Base-by-base conservation (phyloP, 53 echinoderm and acorn worm species). In the Echinarachnius parma region DNA sequence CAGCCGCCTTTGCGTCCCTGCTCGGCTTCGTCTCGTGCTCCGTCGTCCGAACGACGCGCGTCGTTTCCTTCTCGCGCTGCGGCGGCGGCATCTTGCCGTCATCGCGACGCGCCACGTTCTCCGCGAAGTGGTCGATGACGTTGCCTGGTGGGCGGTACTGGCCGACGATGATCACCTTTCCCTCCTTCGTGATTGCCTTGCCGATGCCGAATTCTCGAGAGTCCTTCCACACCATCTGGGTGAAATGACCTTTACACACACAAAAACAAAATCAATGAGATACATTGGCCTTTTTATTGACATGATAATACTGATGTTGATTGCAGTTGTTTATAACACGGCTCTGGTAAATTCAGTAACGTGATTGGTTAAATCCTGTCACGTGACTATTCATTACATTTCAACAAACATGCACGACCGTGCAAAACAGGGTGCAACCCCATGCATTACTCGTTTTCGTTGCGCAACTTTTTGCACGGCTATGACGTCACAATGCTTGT, bases 161-260 rank as follows among this genome's bases (percentile, higher is more conserved):
- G 5, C 85, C 98, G 19, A 92, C 91, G 25, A 92, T 60, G 62
- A 98, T 77, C 4, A 98, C 92, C 55, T 86, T 85, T 2, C 88
- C 85, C 32, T 77, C 86, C 36, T 81, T 78, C 5, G 88, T 81
- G 46, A 87, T 98, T 0, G 91, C 98, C 36, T 91, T 98, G 1
- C 91, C 98, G 42, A 98, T 85, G 31, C 98, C 98, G 31, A 98
- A 88, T 20, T 98, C 88, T 28, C 57, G 85, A 25, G 82, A 82
- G 3, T 62, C 88, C 72, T 83, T 98, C 98, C 98, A 98, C 26
- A 91, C 86, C 98, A 91, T 91, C 75, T 98, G 98, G n/a, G 98
- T 89, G 52, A 98, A 98, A 60, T 98, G 98, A 52, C 98, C 98
- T 98, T n/a, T n/a, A n/a, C n/a, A n/a, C n/a, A n/a, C n/a, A n/a